Evolutionary conservation across 2,888 invertebrate species (phyloP).

Genomic region (Netelia virgata): DNA sequence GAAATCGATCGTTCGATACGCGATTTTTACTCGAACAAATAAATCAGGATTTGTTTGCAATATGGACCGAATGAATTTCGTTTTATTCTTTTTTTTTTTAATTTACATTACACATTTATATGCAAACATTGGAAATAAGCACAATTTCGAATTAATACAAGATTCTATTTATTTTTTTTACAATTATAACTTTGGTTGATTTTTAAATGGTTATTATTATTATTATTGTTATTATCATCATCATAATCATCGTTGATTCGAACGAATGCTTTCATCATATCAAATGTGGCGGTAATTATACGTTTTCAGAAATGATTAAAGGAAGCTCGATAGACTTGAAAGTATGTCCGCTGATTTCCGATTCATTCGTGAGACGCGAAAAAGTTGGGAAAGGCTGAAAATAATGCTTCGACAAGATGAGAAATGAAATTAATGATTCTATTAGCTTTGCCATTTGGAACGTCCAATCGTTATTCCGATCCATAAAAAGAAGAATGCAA

Average conservation of each 20-base stretch:
- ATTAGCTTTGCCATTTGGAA: conserved; percentile 6
- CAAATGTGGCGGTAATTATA: too few species aligned
- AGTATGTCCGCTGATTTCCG: conserved; percentile 9
- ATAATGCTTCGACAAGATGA: conserved; percentile 38
- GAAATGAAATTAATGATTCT: conserved; percentile 25
- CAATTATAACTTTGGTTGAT: too few species aligned
- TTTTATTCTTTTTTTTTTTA: too few species aligned
- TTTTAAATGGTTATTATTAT: too few species aligned
- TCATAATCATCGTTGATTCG: too few species aligned
- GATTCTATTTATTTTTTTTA: too few species aligned
- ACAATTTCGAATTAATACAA: neutral
- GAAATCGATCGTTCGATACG: neutral
- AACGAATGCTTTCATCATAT: too few species aligned
- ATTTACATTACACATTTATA: neutral
- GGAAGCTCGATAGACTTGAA: conserved; percentile 23
- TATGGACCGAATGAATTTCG: too few species aligned
- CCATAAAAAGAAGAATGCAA: conserved; percentile 4
- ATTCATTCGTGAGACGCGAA: conserved; percentile 56
- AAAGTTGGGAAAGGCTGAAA: conserved; percentile 42
- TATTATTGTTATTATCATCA: too few species aligned
- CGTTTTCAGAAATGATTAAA: conserved; percentile 17
- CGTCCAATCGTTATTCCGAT: neutral
- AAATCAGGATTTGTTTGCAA: too few species aligned
- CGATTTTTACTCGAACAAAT: neutral
- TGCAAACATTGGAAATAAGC: neutral